phyloP scores from a whole-genome alignment of 2,888 invertebrate genomes.

The Drosophila meridionalis region DNA sequence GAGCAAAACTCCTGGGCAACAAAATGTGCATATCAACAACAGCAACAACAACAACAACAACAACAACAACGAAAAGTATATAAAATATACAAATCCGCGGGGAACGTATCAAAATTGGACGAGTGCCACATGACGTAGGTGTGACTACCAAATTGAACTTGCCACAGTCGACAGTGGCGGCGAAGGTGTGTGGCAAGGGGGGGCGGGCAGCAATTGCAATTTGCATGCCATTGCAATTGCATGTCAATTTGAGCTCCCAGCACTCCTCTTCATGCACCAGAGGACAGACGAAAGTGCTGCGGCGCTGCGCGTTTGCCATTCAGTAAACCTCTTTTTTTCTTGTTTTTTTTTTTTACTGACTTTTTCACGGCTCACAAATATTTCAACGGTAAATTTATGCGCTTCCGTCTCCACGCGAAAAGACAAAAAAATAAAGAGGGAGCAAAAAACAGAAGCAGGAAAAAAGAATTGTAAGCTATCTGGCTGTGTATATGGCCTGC shows the following conservation, averaged over 20 bases:
- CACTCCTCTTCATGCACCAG: constrained; percentile 10
- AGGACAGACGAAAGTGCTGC: constrained; percentile 49
- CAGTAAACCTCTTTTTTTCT: constrained; percentile 30
- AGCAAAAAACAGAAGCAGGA: constrained; percentile 3
- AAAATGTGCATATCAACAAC: neutral
- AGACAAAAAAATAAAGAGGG: neutral
- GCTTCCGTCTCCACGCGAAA: constrained; percentile 38
- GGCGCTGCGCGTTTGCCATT: constrained; percentile 30
- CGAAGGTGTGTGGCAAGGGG: neutral
- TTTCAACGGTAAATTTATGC: constrained; percentile 70
- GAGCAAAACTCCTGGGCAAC: neutral
- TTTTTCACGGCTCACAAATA: constrained; percentile 70
- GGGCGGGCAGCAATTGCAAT: constrained; percentile 42
- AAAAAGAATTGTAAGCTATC: constrained; percentile 28
- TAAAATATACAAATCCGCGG: constrained; percentile 41
- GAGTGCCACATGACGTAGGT: constrained; percentile 61
- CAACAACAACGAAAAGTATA: constrained; percentile 12
- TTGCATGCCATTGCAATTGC: constrained; percentile 66
- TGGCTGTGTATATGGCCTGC: constrained; percentile 10
- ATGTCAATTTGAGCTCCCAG: constrained; percentile 60
- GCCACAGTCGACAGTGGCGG: constrained; percentile 43
- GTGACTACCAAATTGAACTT: constrained; percentile 61
- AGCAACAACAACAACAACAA: neutral
- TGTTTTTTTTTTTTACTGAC: constrained; percentile 15
- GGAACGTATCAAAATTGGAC: constrained; percentile 51